Evolutionary conservation across 1,140 invertebrate species (phyloP).

Genomic region (Cydia splendana): DNA sequence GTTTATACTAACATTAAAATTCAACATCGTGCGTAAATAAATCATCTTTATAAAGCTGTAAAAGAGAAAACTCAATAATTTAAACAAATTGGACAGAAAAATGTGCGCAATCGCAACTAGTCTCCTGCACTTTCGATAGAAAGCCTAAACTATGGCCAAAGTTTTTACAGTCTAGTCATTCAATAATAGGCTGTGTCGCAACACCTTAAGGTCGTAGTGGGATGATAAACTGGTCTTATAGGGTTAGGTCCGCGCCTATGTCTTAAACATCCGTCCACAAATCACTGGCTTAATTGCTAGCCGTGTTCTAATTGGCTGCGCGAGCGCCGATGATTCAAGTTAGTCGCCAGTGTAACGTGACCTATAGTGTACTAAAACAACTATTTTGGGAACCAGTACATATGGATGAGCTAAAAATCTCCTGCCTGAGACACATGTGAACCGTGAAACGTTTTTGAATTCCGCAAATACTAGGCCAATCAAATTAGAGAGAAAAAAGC

Average conservation of each 20-base stretch:
- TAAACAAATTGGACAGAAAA: conserved; percentile 1
- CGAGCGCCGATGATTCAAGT: background rate
- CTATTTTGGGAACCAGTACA: too few relatives aligned
- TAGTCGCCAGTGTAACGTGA: background rate
- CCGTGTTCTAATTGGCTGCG: background rate
- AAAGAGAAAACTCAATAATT: background rate
- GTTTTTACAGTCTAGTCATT: background rate
- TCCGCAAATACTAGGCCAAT: too few relatives aligned
- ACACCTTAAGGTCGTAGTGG: background rate
- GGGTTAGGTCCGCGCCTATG: background rate
- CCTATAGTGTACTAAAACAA: too few relatives aligned
- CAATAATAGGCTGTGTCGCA: background rate
- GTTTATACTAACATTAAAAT: too few relatives aligned
- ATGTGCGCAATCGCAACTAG: background rate
- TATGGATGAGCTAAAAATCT: too few relatives aligned
- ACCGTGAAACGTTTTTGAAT: too few relatives aligned
- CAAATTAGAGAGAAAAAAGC: too few relatives aligned
- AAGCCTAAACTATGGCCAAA: background rate
- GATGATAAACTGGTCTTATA: background rate
- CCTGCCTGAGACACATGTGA: too few relatives aligned
- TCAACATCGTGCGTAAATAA: too few relatives aligned
- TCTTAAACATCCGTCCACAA: conserved; percentile 43
- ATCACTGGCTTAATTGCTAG: conserved; percentile 41
- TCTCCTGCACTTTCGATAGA: background rate
- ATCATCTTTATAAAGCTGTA: too few relatives aligned